phyloP scores from a whole-genome alignment of 2,797 vertebrate genomes.

The Moxostoma hubbsi region DNA sequence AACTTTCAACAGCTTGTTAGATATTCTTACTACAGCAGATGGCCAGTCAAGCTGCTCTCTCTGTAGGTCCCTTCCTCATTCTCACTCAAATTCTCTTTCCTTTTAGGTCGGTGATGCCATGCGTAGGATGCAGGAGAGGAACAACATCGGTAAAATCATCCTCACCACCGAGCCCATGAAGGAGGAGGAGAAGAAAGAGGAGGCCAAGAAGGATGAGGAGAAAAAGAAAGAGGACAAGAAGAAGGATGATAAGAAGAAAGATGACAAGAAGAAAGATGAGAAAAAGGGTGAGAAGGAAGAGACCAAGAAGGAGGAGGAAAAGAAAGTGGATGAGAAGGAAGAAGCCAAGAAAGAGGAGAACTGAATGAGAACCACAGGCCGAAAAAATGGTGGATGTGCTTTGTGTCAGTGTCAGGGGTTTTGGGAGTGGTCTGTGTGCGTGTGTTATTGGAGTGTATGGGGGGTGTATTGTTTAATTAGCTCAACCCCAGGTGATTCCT shows the following conservation, averaged over 20 bases:
- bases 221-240: constrained; percentile 56
- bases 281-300: constrained; percentile 65
- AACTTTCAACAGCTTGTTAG: constrained; percentile 42
- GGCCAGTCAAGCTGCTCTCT: constrained; percentile 54
- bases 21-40: constrained; percentile 52
- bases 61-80: neutral
- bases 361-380: constrained; percentile 70
- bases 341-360: constrained; percentile 78
- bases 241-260: constrained; percentile 77
- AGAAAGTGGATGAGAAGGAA: constrained; percentile 71
- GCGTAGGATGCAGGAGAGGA: constrained; percentile 96
- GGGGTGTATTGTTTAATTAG: constrained; percentile 53
- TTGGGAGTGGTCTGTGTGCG: constrained; percentile 27
- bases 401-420: constrained; percentile 59
- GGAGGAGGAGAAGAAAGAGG: constrained; percentile 81
- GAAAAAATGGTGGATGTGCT: constrained; percentile 71
- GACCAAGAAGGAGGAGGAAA: constrained; percentile 52
- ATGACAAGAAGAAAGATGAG: constrained; percentile 61
- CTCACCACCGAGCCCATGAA: constrained; percentile 90
- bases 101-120: constrained; percentile 92
- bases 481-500: constrained; percentile 55
- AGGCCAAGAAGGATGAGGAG: constrained; percentile 58
- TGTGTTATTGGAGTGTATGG: constrained; percentile 21
- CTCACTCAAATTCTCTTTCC: constrained; percentile 33
- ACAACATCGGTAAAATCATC: constrained; percentile 93